Evolutionary conservation across 92 coral and sea anemone species (phyloP).

Genomic region (Porites divaricata): DNA sequence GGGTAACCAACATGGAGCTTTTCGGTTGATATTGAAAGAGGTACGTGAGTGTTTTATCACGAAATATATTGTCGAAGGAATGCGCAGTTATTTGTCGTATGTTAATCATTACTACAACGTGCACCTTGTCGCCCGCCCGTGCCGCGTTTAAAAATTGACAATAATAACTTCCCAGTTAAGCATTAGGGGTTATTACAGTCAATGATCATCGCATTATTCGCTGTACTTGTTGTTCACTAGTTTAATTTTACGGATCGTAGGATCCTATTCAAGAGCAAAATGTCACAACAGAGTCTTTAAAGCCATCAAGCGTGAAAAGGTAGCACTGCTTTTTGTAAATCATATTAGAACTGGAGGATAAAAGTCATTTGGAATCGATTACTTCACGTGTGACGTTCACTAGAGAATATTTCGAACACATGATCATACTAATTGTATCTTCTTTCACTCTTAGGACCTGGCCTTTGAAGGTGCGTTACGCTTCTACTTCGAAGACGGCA

Average conservation of each 20-base stretch:
- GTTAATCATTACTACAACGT: background rate
- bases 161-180: background rate
- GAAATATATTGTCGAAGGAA: constrained; percentile 36
- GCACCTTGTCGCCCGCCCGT: background rate
- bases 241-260: constrained; percentile 27
- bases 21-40: constrained; percentile 87
- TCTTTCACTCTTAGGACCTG: constrained; percentile 67
- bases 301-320: constrained; percentile 17
- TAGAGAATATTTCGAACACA: background rate
- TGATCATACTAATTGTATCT: constrained; percentile 5
- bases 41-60: constrained; percentile 56
- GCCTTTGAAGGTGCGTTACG: constrained; percentile 96
- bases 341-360: constrained; percentile 1
- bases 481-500: constrained; percentile 94
- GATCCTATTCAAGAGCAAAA: constrained; percentile 19
- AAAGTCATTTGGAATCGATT: constrained; percentile 24
- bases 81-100: constrained; percentile 5
- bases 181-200: constrained; percentile 10
- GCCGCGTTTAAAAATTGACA: constrained; percentile 13
- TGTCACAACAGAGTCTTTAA: background rate
- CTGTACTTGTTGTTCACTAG: background rate
- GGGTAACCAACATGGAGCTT: constrained; percentile 95
- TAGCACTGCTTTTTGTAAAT: constrained; percentile 17
- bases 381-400: constrained; percentile 23
- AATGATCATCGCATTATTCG: background rate